phyloP scores from a whole-genome alignment of 2,113 vertebrate species.

The Corvus hawaiiensis region DNA sequence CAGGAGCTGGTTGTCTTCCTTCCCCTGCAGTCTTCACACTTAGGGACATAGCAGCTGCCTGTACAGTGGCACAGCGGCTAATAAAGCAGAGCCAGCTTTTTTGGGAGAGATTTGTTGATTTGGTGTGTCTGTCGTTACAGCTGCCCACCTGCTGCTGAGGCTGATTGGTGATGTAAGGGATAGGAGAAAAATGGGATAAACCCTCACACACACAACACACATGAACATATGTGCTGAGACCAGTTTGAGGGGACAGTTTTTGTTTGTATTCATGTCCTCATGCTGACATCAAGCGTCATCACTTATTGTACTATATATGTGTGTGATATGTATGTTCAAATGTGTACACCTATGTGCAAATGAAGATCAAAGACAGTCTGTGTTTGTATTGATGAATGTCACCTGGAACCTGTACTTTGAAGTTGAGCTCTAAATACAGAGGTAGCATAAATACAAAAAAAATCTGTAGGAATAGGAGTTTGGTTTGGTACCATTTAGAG shows the following conservation, averaged over 20 bases:
- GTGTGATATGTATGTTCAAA: too few species aligned
- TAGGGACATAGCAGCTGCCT: neutral
- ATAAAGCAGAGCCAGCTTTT: neutral
- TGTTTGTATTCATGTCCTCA: neutral
- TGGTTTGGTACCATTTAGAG: neutral
- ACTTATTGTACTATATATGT: neutral
- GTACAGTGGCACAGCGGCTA: neutral
- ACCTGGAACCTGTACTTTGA: neutral
- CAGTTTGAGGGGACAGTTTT: neutral
- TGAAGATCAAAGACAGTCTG: neutral
- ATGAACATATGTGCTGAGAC: too few species aligned
- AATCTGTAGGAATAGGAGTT: neutral
- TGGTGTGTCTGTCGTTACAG: neutral
- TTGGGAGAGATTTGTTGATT: neutral
- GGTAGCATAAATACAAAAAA: neutral
- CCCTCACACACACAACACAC: neutral
- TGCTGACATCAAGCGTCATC: neutral
- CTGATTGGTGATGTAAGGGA: neutral
- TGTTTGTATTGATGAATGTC: neutral
- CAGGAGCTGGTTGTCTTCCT: neutral
- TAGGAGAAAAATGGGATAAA: neutral
- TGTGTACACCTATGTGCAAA: accelerated
- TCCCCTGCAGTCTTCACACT: neutral
- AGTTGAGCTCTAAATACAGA: neutral
- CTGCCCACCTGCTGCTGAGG: neutral